Conservation (phyloP, 2,888 invertebrate species). For the Esperia sulphurella region DNA sequence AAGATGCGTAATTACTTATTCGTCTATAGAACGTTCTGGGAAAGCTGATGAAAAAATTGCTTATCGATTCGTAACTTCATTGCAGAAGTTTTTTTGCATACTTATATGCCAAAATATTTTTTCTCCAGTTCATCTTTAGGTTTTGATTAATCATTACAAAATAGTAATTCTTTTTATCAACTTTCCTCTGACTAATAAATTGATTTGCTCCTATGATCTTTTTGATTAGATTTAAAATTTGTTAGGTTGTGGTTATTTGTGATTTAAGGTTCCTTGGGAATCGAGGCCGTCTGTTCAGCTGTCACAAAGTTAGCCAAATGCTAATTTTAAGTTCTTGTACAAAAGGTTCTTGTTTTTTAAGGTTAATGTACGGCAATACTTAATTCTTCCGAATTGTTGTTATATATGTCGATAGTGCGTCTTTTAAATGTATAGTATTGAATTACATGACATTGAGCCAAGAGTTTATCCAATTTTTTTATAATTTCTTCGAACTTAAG, state of each 20-base stretch:
- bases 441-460: constrained; percentile 55
- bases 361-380: constrained; percentile 62
- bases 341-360: constrained; percentile 48
- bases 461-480: constrained; percentile 53
- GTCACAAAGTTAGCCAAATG: constrained; percentile 72
- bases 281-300: constrained; percentile 28
- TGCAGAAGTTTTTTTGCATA: too few relatives aligned
- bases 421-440: constrained; percentile 51
- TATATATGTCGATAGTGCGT: constrained; percentile 40
- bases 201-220: constrained; percentile 40
- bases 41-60: neutral
- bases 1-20: constrained; percentile 28
- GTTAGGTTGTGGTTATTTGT: constrained; percentile 71
- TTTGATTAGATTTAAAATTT: constrained; percentile 21
- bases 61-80: too few relatives aligned
- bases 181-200: constrained; percentile 45
- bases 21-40: neutral
- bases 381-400: constrained; percentile 71
- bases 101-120: too few relatives aligned
- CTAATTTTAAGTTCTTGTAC: constrained; percentile 63
- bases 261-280: constrained; percentile 34
- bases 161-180: constrained; percentile 14
- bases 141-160: neutral
- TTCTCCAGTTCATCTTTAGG: too few relatives aligned
- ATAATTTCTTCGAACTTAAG: constrained; percentile 40